Base-by-base conservation (phyloP, 2,113 vertebrate genomes). In the Dicerorhinus sumatrensis region DNA sequence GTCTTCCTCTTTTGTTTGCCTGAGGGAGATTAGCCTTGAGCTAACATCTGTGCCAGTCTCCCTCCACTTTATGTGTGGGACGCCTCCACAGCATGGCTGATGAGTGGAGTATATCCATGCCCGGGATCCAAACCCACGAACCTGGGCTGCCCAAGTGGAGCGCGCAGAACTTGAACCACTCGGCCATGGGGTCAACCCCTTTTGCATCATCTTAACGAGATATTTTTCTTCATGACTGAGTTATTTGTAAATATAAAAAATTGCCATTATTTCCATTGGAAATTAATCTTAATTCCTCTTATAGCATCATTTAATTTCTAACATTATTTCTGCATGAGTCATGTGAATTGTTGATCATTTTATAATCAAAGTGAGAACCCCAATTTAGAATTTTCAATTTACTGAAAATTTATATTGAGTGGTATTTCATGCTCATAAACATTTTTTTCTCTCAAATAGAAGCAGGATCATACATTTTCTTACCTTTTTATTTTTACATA, bases 171-270 rank as follows among this genome's bases (percentile, higher is more conserved):
- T 48, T 48, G 8, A 48, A 48, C 48, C 48, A 10, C 48, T 48
- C 48, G 1, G 48, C 48, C 48, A 48, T 11, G 48, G 48, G 48
- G 48, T 48, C 11, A 11, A 2, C 48, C 48, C 48, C 48, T 48
- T 10, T 48, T 48, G 48, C 48, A 48, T 48, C 48, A 48, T 48
- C 4, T 69, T 92, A 82, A 69, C 16, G 6, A 89, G 17, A 8
- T 94, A 46, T 54, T 87, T 87, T 94, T 48, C 39, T 83, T 87
- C 46, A 75, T 65, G 33, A 62, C 14, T 62, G 42, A 82, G 17
- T 81, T 85, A 88, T 86, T 95, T 90, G 6, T 86, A 76, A 77
- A 54, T 83, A 54, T 73, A 90, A 39, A 63, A 94, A 67, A n/a
- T 69, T 70, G 51, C 4, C 25, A 36, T 84, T 75, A 17, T 94